Evolutionary conservation across 2,888 invertebrate species (phyloP).

Genomic region (Callinectes sapidus): DNA sequence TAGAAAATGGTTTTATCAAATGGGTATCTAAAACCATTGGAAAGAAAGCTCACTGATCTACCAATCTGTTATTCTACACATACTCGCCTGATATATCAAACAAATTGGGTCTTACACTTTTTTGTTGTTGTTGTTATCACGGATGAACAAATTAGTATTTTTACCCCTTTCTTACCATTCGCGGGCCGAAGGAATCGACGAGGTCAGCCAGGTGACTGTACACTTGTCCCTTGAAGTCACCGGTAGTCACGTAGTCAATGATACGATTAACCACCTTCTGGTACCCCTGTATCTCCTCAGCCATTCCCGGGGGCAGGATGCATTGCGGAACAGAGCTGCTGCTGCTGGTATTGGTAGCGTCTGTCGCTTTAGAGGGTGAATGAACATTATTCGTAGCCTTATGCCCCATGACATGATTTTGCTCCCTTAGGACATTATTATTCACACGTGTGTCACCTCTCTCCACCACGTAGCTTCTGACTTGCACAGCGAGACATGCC

Average conservation of each 20-base stretch:
- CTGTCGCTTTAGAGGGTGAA: background rate
- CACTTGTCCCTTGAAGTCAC: conserved; percentile 61
- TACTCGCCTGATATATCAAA: background rate
- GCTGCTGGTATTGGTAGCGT: background rate
- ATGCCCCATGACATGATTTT: background rate
- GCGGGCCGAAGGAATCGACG: conserved; percentile 81
- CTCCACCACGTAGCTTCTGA: background rate
- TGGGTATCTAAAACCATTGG: background rate
- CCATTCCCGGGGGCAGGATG: conserved; percentile 39
- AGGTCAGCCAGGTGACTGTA: conserved; percentile 77
- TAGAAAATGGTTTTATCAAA: background rate
- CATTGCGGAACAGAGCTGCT: background rate
- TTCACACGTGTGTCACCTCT: background rate
- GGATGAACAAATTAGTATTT: background rate
- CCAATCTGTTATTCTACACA: background rate
- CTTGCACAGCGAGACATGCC: background rate
- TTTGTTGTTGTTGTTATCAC: background rate
- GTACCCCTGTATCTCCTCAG: conserved; percentile 62
- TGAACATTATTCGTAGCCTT: background rate
- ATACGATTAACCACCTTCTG: conserved; percentile 62
- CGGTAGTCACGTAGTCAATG: conserved; percentile 65
- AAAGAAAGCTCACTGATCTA: background rate
- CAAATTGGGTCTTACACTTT: background rate
- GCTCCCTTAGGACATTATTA: background rate
- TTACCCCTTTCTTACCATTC: conserved; percentile 74